These are phyloP conservation scores for Proterorhinus semilunaris DNA, from an alignment of 2,113 vertebrate species.

Conservation along the genomic window DNA sequence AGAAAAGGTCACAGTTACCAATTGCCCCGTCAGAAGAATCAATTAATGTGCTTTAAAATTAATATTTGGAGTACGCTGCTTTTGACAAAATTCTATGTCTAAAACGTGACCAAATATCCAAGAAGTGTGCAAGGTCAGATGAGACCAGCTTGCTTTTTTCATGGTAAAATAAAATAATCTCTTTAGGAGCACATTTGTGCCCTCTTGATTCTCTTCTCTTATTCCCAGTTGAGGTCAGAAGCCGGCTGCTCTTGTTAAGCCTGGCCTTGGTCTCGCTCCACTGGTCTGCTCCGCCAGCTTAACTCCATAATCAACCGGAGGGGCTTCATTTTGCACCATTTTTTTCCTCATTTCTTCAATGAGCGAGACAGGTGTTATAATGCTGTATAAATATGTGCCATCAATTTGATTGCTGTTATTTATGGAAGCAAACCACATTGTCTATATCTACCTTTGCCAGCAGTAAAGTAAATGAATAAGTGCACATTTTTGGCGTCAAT, in stretches of 20 bases:
- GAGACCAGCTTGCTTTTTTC: slow-evolving; percentile 11
- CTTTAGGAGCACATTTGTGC: slow-evolving; percentile 30
- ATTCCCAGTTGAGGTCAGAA: slow-evolving; percentile 21
- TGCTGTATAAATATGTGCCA: slow-evolving; percentile 19
- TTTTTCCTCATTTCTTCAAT: background rate
- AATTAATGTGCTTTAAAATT: no score
- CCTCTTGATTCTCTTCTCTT: slow-evolving; percentile 10
- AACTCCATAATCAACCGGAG: slow-evolving; percentile 52
- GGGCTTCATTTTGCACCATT: slow-evolving; percentile 25
- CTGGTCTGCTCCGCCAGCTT: slow-evolving; percentile 41
- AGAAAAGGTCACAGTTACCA: no score
- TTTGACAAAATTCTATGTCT: background rate
- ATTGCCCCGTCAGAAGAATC: no score
- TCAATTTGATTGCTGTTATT: background rate
- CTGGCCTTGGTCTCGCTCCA: slow-evolving; percentile 34
- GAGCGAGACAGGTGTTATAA: background rate
- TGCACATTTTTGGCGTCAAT: slow-evolving; percentile 39
- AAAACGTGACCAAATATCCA: background rate
- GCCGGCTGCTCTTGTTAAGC: slow-evolving; percentile 40
- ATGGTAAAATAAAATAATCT: slow-evolving; percentile 41
- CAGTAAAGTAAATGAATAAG: no score
- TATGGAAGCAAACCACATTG: background rate
- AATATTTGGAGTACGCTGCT: no score
- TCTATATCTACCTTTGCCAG: background rate
- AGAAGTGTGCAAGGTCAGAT: slow-evolving; percentile 11